Evolutionary conservation across 1,140 invertebrate genomes (phyloP), one percentile per base, ranked within the genome.

Genomic region (Sminthurides bifidus): DNA sequence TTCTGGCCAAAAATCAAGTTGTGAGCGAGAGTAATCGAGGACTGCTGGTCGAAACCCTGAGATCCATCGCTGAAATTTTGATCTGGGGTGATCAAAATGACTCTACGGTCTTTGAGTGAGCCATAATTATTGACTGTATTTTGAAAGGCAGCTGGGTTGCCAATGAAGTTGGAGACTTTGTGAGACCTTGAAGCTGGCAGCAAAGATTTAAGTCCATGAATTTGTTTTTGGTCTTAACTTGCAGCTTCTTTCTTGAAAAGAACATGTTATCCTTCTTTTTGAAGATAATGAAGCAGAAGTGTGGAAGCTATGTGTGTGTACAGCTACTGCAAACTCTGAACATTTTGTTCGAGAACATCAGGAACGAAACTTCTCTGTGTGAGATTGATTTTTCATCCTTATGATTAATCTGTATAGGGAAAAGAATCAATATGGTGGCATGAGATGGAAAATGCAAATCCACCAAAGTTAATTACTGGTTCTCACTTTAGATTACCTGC

Each of bases 41-140:
- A 26, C 76, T 97, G 15, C 72, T 99, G n/a, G 93, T 98, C 14
- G 95, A 99, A 75, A 96, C 92, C 0, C 73, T 98, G 46, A 77
- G 93, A 62, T 94, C 90, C 35, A 98, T 98, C 67, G 92, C 95
- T 21, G 95, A 99, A 76, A 98, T 99, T 69, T 75, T 99, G 10
- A 98, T 99, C 69, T 99, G 96, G 95, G 95, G 96, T 26, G 96
- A 99, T 75, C 95, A 98, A 75, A 98, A 99, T 82, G 96, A 98
- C 72, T 92, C 91, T 59, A 87, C 91, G 58, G 93, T 99, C 29
- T 98, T 99, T 77, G 95, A 98, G 94, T 98, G 79, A 83, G 6
- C 17, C 26, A 52, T 30, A 29, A 40, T 4, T n/a, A 46, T n/a
- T 55, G 24, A 26, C 5, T 14, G 46, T 40, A n/a, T n/a, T n/a